Evolutionary conservation across 2,797 vertebrate species (phyloP).

Genomic region (Sebastes taczanowskii): DNA sequence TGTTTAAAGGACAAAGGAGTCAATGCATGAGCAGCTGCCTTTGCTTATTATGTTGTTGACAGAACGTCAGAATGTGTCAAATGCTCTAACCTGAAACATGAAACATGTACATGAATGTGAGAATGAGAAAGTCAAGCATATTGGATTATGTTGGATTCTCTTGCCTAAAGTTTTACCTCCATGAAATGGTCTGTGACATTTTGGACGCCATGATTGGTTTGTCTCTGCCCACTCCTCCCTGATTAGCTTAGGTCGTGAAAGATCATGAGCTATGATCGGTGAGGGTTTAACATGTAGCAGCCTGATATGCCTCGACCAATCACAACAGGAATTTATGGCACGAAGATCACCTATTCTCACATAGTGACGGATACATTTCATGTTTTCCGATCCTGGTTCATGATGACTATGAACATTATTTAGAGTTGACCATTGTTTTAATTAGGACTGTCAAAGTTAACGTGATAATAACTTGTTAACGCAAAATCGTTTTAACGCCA

Average conservation of each 20-base stretch:
- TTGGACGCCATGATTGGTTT: background rate
- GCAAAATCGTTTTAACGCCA: too few relatives aligned
- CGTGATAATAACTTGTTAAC: too few relatives aligned
- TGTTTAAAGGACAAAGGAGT: background rate
- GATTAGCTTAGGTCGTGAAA: background rate
- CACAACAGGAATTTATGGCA: background rate
- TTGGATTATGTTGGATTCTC: background rate
- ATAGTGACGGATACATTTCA: background rate
- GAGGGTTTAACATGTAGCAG: background rate
- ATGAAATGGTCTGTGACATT: background rate
- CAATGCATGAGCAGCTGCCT: background rate
- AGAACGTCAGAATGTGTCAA: background rate
- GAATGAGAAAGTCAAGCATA: background rate
- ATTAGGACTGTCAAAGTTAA: background rate
- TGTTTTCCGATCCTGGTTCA: background rate
- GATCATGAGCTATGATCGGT: background rate
- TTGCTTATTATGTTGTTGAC: background rate
- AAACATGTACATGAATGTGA: background rate
- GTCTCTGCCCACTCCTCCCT: background rate
- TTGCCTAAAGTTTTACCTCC: background rate
- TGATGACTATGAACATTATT: background rate
- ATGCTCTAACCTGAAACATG: background rate
- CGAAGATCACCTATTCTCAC: background rate
- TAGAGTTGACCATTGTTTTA: background rate
- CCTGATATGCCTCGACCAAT: background rate